A percentile compares a stretch with the other conserved stretches of the same genome.
Evolutionary conservation across 2,888 invertebrate genomes (phyloP).

Genomic region (Andrena haemorrhoa): DNA sequence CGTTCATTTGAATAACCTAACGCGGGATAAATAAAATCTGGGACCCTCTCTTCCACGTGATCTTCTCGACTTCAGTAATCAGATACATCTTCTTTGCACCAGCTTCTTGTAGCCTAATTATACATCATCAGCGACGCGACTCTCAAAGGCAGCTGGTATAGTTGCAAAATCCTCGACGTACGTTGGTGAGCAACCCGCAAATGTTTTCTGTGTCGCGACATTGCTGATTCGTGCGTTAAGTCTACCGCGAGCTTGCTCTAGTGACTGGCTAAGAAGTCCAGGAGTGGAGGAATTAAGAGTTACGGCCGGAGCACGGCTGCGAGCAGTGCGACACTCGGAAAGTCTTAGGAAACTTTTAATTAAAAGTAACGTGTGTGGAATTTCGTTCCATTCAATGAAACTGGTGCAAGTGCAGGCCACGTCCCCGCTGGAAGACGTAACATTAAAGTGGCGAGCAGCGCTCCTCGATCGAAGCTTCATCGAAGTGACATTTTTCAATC

Average conservation of each 20-base stretch:
- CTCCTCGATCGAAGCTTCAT: neutral
- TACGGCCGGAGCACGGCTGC: constrained; percentile 9
- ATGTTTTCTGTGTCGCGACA: constrained; percentile 33
- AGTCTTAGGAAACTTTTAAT: constrained; percentile 43
- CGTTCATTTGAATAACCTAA: constrained; percentile 67
- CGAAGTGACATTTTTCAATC: neutral
- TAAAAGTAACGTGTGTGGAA: constrained; percentile 24
- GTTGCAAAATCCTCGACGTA: constrained; percentile 4
- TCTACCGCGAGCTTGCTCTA: constrained; percentile 29
- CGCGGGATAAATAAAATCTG: constrained; percentile 47
- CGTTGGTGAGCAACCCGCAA: neutral
- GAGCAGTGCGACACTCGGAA: constrained; percentile 24
- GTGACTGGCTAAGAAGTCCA: constrained; percentile 27
- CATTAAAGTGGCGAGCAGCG: neutral
- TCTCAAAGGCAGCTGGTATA: constrained; percentile 1
- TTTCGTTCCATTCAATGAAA: neutral
- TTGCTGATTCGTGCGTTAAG: constrained; percentile 38
- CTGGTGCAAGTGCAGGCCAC: neutral
- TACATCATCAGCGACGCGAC: neutral
- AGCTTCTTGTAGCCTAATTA: constrained; percentile 16
- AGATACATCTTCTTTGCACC: neutral
- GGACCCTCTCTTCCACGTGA: neutral
- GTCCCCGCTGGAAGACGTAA: neutral
- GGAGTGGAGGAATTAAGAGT: constrained; percentile 42
- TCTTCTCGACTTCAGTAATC: constrained; percentile 9